These are phyloP conservation scores for Plebejus argus DNA, from an alignment of 2,888 invertebrate genomes.

Conservation along the genomic window DNA sequence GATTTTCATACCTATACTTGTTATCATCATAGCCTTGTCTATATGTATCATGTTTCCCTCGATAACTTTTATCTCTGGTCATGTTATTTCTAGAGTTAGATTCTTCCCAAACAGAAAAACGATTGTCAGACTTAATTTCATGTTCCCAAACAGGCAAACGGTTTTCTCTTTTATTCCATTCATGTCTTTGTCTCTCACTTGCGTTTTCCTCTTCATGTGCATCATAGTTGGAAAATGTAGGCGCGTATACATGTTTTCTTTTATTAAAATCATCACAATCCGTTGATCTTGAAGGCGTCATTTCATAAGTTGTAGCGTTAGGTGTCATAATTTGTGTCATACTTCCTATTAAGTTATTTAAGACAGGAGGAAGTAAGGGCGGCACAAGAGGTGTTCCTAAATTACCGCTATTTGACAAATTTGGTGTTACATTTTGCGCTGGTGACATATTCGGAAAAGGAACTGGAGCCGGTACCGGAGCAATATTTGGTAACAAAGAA, in stretches of 20 bases:
- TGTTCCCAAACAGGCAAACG: conserved; percentile 29
- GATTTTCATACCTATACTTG: conserved; percentile 38
- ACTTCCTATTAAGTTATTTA: conserved; percentile 31
- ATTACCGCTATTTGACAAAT: background rate
- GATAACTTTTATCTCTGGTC: conserved; percentile 42
- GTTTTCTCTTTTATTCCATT: conserved; percentile 33
- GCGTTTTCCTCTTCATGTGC: conserved; percentile 49
- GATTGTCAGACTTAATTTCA: background rate
- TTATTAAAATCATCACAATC: conserved; percentile 51
- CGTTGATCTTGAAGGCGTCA: conserved; percentile 55
- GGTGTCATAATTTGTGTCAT: conserved; percentile 42
- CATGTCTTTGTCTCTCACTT: conserved; percentile 34
- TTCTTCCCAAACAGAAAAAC: conserved; percentile 43
- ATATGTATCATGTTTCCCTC: conserved; percentile 14
- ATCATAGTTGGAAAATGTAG: conserved; percentile 52
- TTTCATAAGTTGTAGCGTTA: conserved; percentile 41
- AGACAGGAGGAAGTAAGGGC: background rate
- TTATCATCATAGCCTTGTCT: conserved; percentile 36
- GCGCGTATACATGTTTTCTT: conserved; percentile 65
- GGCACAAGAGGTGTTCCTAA: background rate
- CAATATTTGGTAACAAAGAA: background rate
- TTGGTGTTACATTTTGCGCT: background rate
- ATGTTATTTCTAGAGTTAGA: conserved; percentile 42
- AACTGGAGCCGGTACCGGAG: conserved; percentile 11
- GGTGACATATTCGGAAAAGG: conserved; percentile 9